phyloP scores from a whole-genome alignment of 2,888 invertebrate species.

The Aporophyla nigra region DNA sequence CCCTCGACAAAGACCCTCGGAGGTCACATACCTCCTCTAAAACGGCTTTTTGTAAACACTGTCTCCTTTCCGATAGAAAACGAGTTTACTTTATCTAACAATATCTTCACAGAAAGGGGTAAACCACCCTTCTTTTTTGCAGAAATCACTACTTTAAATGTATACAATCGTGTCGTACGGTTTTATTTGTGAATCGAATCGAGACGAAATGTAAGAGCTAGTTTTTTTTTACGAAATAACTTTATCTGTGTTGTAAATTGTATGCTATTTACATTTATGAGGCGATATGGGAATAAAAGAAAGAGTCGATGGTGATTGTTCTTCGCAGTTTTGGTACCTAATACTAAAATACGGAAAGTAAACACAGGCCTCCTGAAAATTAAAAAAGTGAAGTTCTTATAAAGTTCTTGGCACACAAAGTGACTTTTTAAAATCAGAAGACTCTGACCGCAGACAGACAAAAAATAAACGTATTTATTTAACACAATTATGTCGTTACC shows the following conservation, averaged over 20 bases:
- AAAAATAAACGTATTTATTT: no score
- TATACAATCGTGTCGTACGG: slow-evolving; percentile 67
- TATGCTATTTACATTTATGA: slow-evolving; percentile 54
- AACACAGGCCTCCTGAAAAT: no score
- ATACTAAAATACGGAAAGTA: no score
- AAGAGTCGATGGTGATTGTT: slow-evolving; percentile 23
- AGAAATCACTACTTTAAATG: slow-evolving; percentile 72
- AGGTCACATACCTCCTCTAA: slow-evolving; percentile 71
- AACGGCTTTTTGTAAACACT: slow-evolving; percentile 75
- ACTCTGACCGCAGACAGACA: no score
- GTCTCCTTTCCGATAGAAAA: slow-evolving; percentile 76
- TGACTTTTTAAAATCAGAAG: no score
- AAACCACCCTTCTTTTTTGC: slow-evolving; percentile 70
- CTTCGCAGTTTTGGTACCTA: no score
- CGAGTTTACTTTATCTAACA: slow-evolving; percentile 77
- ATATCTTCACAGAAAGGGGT: slow-evolving; percentile 73
- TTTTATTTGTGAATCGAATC: slow-evolving; percentile 66
- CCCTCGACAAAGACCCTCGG: slow-evolving; percentile 74
- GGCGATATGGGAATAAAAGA: slow-evolving; percentile 42
- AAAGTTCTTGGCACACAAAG: no score
- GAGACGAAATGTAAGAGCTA: slow-evolving; percentile 56
- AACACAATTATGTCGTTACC: no score
- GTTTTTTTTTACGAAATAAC: slow-evolving; percentile 59
- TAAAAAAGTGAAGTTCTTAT: no score
- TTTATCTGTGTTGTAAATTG: slow-evolving; percentile 59